Evolutionary conservation across 2,113 vertebrate species (phyloP).

Genomic region (Urocitellus parryii): DNA sequence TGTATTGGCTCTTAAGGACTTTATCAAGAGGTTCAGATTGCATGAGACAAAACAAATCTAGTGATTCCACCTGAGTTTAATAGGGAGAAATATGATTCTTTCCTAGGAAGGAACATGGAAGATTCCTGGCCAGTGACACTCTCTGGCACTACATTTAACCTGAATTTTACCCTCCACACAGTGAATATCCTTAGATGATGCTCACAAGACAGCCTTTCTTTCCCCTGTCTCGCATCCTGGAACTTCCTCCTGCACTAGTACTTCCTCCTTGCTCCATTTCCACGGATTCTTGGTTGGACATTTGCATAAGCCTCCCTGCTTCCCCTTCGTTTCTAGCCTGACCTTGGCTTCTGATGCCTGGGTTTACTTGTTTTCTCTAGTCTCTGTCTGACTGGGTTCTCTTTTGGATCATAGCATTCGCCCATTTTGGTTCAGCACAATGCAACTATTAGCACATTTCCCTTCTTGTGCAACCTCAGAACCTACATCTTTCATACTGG

Average conservation of each 20-base stretch:
- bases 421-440: neutral
- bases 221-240: neutral
- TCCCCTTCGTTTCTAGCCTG: neutral
- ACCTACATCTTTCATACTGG: neutral
- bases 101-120: neutral
- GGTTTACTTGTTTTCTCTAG: neutral
- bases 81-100: neutral
- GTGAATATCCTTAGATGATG: neutral
- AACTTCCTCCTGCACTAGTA: neutral
- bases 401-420: neutral
- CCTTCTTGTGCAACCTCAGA: neutral
- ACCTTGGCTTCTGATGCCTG: neutral
- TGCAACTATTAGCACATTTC: neutral
- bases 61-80: neutral
- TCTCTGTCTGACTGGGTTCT: neutral
- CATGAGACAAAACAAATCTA: neutral
- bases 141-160: neutral
- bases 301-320: neutral
- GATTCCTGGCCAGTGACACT: too few relatives aligned
- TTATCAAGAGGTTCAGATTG: neutral
- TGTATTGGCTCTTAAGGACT: neutral
- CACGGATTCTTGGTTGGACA: neutral
- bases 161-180: neutral
- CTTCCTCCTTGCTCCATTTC: neutral
- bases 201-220: neutral